Conservation (phyloP, 2,888 invertebrate genomes). For the Timema cristinae region DNA sequence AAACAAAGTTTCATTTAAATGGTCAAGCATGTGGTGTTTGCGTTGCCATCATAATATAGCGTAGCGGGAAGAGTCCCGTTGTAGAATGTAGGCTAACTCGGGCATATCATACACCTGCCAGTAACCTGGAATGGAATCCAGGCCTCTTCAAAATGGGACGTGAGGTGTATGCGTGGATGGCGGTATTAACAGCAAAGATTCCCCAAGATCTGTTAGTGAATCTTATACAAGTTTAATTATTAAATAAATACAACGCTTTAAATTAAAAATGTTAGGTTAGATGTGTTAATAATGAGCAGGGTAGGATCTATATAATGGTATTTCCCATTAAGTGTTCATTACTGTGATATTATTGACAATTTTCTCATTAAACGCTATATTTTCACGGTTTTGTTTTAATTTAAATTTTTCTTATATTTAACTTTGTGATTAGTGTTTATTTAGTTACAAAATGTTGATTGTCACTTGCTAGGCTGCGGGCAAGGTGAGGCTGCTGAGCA, state of each 20-base stretch:
- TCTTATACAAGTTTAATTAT: too few species aligned
- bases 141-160: background rate
- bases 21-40: too few species aligned
- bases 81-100: slow-evolving; percentile 9
- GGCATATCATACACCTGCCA: slow-evolving; percentile 23
- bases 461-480: slow-evolving; percentile 18
- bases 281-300: too few species aligned
- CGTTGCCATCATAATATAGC: too few species aligned
- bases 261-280: too few species aligned
- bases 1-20: too few species aligned
- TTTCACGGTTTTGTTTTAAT: background rate
- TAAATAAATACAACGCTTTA: too few species aligned
- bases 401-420: background rate
- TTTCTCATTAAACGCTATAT: background rate
- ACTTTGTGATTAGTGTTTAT: background rate
- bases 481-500: slow-evolving; percentile 22
- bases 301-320: background rate
- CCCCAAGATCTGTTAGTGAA: too few species aligned
- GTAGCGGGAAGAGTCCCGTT: slow-evolving; percentile 21
- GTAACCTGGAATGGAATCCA: slow-evolving; percentile 24
- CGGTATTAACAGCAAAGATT: too few species aligned
- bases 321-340: background rate
- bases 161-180: too few species aligned
- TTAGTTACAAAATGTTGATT: background rate
- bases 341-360: background rate